Evolutionary conservation across 2,113 vertebrate genomes (phyloP).

Genomic region (Seriola aureovittata): DNA sequence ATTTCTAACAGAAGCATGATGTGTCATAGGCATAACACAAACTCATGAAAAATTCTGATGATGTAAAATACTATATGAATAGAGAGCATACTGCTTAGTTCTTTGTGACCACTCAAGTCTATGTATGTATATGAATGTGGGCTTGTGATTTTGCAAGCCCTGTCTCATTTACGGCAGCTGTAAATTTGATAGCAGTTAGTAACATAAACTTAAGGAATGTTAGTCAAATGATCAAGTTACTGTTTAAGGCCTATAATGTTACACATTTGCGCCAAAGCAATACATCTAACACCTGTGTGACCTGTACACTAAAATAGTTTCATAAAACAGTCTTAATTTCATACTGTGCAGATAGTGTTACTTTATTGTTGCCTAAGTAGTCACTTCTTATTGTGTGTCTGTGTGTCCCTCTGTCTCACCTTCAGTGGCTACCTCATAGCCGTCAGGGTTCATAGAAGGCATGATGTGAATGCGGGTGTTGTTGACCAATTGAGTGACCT

Average conservation of each 20-base stretch:
- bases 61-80: too few relatives aligned
- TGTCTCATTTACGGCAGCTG: neutral
- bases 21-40: neutral
- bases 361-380: neutral
- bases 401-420: constrained; percentile 79
- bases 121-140: neutral
- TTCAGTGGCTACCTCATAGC: constrained; percentile 92
- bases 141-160: neutral
- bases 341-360: neutral
- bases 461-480: constrained; percentile 97
- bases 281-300: neutral
- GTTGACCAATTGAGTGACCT: constrained; percentile 91
- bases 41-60: too few relatives aligned
- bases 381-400: neutral
- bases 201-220: neutral
- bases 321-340: neutral
- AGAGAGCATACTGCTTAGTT: too few relatives aligned
- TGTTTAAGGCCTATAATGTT: neutral
- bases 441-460: constrained; percentile 99
- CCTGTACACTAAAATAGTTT: neutral
- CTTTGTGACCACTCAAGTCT: neutral
- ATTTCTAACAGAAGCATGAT: neutral
- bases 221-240: constrained; percentile 22
- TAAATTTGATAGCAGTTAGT: constrained; percentile 4
- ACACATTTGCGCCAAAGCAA: constrained; percentile 11